Evolutionary conservation across 92 coral and sea anemone species (phyloP).

Genomic region (Meandrina meandrites): DNA sequence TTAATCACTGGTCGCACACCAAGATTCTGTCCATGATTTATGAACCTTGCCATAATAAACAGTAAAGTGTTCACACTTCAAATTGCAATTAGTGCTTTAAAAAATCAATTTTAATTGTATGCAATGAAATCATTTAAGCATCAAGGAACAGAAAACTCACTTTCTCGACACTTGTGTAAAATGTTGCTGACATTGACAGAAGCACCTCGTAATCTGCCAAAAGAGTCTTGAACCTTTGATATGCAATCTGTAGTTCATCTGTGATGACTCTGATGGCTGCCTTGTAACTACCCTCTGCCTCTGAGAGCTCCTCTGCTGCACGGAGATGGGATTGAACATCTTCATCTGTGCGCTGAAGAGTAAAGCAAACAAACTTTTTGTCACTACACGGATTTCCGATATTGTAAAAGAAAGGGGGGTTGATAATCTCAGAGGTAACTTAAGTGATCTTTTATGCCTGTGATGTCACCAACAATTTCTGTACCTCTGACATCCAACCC

Average conservation of each 20-base stretch:
- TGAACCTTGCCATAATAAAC: no score
- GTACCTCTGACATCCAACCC: no score
- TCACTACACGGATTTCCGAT: background rate
- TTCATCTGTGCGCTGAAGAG: constrained; percentile 88
- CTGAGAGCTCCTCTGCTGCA: constrained; percentile 91
- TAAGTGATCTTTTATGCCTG: background rate
- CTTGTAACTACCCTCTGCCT: constrained; percentile 81
- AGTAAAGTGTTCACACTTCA: background rate
- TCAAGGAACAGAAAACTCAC: constrained; percentile 37
- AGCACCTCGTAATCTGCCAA: constrained; percentile 95
- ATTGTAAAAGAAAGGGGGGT: background rate
- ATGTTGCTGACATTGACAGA: constrained; percentile 96
- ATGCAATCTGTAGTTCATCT: constrained; percentile 95
- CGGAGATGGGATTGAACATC: constrained; percentile 90
- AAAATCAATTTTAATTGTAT: no score
- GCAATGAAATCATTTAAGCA: background rate
- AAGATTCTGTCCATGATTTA: no score
- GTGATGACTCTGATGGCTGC: constrained; percentile 95
- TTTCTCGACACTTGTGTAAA: constrained; percentile 96
- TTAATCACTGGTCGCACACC: no score
- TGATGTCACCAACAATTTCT: background rate
- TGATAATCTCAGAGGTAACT: background rate
- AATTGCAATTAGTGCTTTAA: background rate
- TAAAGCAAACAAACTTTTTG: background rate
- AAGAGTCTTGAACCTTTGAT: constrained; percentile 93